Evolutionary conservation across 2,888 invertebrate genomes (phyloP).

Genomic region (Sycophila texana): DNA sequence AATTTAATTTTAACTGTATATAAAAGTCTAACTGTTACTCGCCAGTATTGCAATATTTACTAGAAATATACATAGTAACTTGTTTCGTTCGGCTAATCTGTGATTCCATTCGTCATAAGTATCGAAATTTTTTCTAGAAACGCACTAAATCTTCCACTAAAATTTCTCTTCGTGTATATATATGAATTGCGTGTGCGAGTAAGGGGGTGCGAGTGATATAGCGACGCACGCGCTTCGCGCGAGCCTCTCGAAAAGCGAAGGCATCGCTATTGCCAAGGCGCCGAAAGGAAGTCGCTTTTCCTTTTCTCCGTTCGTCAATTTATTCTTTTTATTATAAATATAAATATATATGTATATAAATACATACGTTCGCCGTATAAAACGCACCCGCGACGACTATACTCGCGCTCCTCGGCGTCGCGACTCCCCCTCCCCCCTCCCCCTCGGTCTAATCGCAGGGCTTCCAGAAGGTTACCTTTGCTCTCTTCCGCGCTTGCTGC

Average conservation of each 20-base stretch:
- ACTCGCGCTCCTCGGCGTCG: too few relatives aligned
- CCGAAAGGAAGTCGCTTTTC: constrained; percentile 55
- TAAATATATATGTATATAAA: constrained; percentile 3
- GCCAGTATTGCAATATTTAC: too few relatives aligned
- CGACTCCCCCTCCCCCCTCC: too few relatives aligned
- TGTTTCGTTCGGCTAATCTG: neutral
- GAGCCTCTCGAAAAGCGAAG: constrained; percentile 50
- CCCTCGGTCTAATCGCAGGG: constrained; percentile 11
- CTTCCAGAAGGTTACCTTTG: constrained; percentile 24
- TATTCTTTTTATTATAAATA: constrained; percentile 5
- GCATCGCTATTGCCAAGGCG: constrained; percentile 54
- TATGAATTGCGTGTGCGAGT: neutral
- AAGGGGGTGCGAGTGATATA: neutral
- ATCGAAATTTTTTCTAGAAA: neutral
- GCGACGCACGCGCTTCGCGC: constrained; percentile 48
- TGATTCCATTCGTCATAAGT: neutral
- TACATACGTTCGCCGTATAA: constrained; percentile 11
- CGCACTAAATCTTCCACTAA: too few relatives aligned
- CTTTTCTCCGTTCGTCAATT: constrained; percentile 10
- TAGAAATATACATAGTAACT: too few relatives aligned
- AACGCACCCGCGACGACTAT: neutral
- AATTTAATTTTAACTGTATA: too few relatives aligned
- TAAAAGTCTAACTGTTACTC: too few relatives aligned
- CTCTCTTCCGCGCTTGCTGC: neutral
- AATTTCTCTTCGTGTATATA: too few relatives aligned